These are phyloP conservation scores for Lepus europaeus DNA, from an alignment of 2,113 vertebrate species.

Conservation along the genomic window DNA sequence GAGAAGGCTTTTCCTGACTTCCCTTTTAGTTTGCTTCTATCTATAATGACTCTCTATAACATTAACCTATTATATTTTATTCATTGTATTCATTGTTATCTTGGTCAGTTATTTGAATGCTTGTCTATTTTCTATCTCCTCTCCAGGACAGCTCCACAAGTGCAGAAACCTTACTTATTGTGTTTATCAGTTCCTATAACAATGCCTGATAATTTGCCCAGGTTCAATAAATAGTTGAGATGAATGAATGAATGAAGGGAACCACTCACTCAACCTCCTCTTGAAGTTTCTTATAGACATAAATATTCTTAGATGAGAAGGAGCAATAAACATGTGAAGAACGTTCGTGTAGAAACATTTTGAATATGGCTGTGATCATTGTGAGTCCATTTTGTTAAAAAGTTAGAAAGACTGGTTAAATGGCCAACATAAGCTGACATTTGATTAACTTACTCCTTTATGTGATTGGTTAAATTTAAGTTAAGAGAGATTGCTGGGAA, in stretches of 20 bases:
- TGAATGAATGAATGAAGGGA: background rate
- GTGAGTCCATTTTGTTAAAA: background rate
- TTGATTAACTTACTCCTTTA: background rate
- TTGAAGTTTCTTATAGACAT: background rate
- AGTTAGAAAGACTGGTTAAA: background rate
- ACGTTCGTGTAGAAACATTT: background rate
- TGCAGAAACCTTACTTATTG: background rate
- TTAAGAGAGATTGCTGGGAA: conserved; percentile 13
- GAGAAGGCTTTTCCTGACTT: background rate
- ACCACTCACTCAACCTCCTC: background rate
- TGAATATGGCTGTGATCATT: background rate
- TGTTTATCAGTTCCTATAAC: background rate
- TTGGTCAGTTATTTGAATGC: background rate
- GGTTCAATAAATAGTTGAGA: background rate
- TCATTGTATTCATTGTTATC: background rate
- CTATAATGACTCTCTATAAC: background rate
- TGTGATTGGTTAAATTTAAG: background rate
- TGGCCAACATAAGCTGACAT: background rate
- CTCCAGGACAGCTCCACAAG: background rate
- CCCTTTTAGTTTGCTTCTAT: background rate
- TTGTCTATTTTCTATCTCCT: conserved; percentile 2
- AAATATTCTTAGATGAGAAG: background rate
- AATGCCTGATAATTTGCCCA: background rate
- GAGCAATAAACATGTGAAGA: background rate
- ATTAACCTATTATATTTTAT: background rate